Evolutionary conservation across 2,888 invertebrate genomes (phyloP), one percentile per base, ranked within the genome.

Genomic region (Oasisia sp.): DNA sequence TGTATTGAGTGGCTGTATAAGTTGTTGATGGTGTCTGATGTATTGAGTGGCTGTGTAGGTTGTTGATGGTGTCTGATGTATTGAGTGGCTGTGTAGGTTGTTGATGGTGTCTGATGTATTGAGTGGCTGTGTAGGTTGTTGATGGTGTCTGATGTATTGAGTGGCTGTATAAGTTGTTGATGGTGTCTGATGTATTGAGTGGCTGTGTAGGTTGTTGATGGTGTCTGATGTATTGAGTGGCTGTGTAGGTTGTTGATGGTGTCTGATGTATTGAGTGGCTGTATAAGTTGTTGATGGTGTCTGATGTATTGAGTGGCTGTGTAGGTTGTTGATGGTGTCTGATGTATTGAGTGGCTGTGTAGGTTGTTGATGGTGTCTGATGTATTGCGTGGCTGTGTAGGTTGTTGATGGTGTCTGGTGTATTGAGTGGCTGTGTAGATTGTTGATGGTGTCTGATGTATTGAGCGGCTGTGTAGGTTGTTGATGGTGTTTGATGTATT

Each of bases 121-220:
- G 12, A 4, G 8, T 92, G 44, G 32, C 12, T 91, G 14, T 74
- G 56, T 94, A 98, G 97, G 94, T 96, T 98, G 93, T 97, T 98
- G 93, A n/a, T n/a, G n/a, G n/a, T n/a, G n/a, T n/a, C n/a, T n/a
- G n/a, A n/a, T n/a, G n/a, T n/a, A n/a, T n/a, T n/a, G 97, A 98
- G 94, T 98, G 98, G 94, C 96, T 98, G 56, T n/a, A n/a, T n/a
- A n/a, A n/a, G n/a, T n/a, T n/a, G n/a, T 38, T 38, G 1, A 38
- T 38, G 4, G 38, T 74, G 27, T 74, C n/a, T 74, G n/a, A 7
- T 74, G 74, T 27, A 3, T 38, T 45, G 12, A 4, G 8, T 92
- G 44, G 32, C 12, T 91, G 14, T 74, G 56, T 94, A 98, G 97
- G 94, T 96, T 98, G 93, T 97, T 98, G 93, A n/a, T n/a, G n/a